Evolutionary conservation across 2,888 invertebrate species (phyloP), one percentile per base, ranked within the genome.

Genomic region (Malachius bipustulatus): DNA sequence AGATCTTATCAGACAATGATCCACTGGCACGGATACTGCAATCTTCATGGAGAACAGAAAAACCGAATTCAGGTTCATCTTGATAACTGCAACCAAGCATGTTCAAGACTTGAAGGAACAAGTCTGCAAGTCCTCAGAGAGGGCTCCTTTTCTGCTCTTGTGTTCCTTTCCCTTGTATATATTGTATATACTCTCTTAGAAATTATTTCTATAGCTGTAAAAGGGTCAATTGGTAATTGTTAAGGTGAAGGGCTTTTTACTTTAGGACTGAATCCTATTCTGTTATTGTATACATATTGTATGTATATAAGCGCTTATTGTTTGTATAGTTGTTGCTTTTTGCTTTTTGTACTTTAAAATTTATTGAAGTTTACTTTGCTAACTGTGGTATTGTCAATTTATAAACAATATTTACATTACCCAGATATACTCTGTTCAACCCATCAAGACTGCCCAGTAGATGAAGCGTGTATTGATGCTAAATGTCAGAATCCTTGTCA

Each of bases 401-500:
- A 41, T 44, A 30, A 41, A 19, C n/a, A 19, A 8, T n/a, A n/a
- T n/a, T n/a, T n/a, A n/a, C 24, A 8, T 8, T 19, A 36, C 30
- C 11, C 33, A 84, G 87, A 82, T 67, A 71, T 82, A 57, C 77
- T 77, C 56, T 90, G 90, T 64, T 69, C 73, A 39, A 73, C 77
- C 32, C 82, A 88, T 62, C 73, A 73, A 50, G 83, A 89, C 49
- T 91, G 91, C 57, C 72, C 81, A 26, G 60, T 69, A 29, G 77
- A 79, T 47, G 72, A 82, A 56, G 79, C 85, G 45, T 91, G 91
- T 59, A 69, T 87, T 49, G 74, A 75, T 55, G 73, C 77, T 12
- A 72, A 77, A 46, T 90, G 90, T 55, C 71, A 77, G 41, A 85
- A 87, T 62, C 89, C 89, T 13, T 90, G 89, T 60, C 70, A 73